Percentiles rank a stretch among this genome's conserved stretches.
Evolutionary conservation across 30 jellyfish, hydroid and myxozoan genomes (phyloP).

Genomic region (Morbakka virulenta): DNA sequence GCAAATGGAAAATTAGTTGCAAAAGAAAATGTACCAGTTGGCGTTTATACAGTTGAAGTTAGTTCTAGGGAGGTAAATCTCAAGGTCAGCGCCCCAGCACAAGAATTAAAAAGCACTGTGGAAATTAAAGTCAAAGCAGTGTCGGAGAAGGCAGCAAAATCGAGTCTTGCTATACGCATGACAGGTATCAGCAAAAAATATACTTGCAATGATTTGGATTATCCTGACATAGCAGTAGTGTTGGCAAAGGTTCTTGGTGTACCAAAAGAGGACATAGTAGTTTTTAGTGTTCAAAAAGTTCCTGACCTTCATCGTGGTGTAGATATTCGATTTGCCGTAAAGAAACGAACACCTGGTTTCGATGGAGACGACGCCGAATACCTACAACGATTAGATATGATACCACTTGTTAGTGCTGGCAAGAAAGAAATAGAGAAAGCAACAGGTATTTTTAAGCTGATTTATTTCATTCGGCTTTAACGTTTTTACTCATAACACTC

Average conservation of each 20-base stretch:
- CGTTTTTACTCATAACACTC: no score
- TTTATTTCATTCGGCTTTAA: neutral
- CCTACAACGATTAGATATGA: conserved; percentile 55
- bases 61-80: conserved; percentile 75
- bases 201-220: conserved; percentile 77
- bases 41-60: conserved; percentile 60
- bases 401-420: conserved; percentile 66
- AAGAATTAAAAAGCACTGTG: conserved; percentile 64
- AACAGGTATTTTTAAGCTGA: conserved; percentile 68
- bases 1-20: conserved; percentile 72
- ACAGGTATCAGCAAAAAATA: conserved; percentile 61
- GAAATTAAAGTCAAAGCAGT: conserved; percentile 67
- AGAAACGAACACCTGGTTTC: conserved; percentile 69
- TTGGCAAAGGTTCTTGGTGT: conserved; percentile 79
- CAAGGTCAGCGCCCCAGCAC: conserved; percentile 49
- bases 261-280: conserved; percentile 60
- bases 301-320: conserved; percentile 88
- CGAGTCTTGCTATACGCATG: conserved; percentile 89
- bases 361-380: conserved; percentile 78
- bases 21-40: conserved; percentile 57
- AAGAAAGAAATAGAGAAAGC: conserved; percentile 66
- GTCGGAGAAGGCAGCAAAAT: conserved; percentile 81
- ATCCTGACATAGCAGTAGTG: conserved; percentile 79
- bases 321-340: conserved; percentile 88
- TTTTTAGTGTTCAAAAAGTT: conserved; percentile 85